A percentile compares a stretch with the other conserved stretches of the same genome.
Conservation (phyloP, 2,797 vertebrate species). For the Diplodus puntazzo region DNA sequence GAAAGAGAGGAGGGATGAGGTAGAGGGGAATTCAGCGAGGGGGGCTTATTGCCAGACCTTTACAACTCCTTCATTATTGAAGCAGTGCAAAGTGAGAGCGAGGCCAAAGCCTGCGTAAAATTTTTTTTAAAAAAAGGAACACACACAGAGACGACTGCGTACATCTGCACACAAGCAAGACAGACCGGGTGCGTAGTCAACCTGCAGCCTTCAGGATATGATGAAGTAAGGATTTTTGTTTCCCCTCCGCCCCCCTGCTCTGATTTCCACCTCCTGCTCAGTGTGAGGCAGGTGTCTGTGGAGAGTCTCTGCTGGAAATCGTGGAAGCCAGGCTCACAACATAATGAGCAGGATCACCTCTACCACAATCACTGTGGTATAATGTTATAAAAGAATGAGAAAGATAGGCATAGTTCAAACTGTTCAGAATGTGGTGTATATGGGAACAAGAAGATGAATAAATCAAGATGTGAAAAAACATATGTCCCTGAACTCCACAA, state of each 20-base stretch:
- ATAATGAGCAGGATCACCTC: background rate
- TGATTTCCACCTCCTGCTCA: slow-evolving; percentile 43
- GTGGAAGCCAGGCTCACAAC: background rate
- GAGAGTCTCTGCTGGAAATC: slow-evolving; percentile 12
- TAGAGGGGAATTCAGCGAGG: slow-evolving; percentile 51
- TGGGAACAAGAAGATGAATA: no score
- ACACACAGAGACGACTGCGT: slow-evolving; percentile 31
- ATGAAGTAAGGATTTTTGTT: slow-evolving; percentile 43
- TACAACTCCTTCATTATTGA: slow-evolving; percentile 77
- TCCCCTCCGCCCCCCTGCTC: background rate
- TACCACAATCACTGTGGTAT: background rate
- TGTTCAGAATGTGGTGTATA: no score
- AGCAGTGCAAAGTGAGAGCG: slow-evolving; percentile 54
- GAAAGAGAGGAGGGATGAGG: slow-evolving; percentile 29
- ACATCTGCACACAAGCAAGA: slow-evolving; percentile 34
- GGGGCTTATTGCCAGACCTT: slow-evolving; percentile 71
- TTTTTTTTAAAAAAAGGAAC: slow-evolving; percentile 17
- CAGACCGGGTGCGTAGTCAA: slow-evolving; percentile 17
- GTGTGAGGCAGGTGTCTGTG: slow-evolving; percentile 27
- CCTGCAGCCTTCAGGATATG: slow-evolving; percentile 51
- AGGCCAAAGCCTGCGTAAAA: slow-evolving; percentile 36
- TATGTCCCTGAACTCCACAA: no score
- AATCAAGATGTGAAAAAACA: no score
- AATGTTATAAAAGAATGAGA: background rate
- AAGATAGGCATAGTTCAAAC: background rate